Conservation (phyloP, 2,888 invertebrate genomes). For the Cheilosia impressa region DNA sequence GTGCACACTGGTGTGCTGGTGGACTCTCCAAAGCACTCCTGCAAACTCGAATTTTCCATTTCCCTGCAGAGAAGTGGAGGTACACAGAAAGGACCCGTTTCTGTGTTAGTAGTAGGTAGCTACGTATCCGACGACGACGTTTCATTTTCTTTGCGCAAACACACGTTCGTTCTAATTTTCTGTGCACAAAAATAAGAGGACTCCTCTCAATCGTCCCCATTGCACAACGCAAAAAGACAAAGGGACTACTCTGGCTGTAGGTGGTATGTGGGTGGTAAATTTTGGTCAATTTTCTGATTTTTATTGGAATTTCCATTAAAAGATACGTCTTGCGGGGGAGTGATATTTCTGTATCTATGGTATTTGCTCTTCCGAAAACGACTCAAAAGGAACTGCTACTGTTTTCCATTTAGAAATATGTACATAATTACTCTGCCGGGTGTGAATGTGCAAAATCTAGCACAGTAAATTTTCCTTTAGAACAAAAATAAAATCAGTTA, state of each 20-base stretch:
- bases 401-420: conserved; percentile 40
- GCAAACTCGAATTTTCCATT: conserved; percentile 16
- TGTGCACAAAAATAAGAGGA: conserved; percentile 21
- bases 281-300: conserved; percentile 29
- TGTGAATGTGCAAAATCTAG: conserved; percentile 35
- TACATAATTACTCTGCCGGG: conserved; percentile 50
- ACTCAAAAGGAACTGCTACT: conserved; percentile 27
- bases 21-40: conserved; percentile 5
- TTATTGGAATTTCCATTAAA: conserved; percentile 39
- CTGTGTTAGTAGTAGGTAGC: neutral
- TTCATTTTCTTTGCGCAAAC: conserved; percentile 8
- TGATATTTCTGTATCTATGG: conserved; percentile 6
- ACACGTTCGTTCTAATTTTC: conserved; percentile 23
- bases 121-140: neutral
- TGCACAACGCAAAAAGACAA: neutral
- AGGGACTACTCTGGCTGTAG: neutral
- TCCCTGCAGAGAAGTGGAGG: neutral
- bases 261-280: neutral
- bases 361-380: neutral
- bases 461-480: conserved; percentile 21
- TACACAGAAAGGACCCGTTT: neutral
- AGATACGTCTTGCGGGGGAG: neutral
- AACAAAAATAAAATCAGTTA: neutral
- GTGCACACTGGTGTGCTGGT: neutral
- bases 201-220: conserved; percentile 3